Evolutionary conservation across 2,113 vertebrate genomes (phyloP), one percentile per base, ranked within the genome.

Genomic region (Oxyura jamaicensis): DNA sequence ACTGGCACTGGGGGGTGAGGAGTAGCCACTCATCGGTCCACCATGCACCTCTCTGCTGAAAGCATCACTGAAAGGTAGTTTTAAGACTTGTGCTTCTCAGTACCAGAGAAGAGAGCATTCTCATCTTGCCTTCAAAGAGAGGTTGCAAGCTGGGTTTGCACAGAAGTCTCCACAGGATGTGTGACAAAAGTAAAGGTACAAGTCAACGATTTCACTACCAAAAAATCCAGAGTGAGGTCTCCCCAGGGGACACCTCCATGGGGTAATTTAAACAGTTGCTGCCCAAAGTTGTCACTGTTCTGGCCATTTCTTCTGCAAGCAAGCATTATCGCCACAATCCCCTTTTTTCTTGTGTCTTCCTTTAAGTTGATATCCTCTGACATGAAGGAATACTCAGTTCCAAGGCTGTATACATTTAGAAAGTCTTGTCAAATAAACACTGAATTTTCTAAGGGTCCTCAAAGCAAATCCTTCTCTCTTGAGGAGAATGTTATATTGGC

Each of bases 21-120:
- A 77, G 25, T 1, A 58, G 5, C 25, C 48, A 35, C 2, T 4
- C 11, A 10, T 29, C 35, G 41, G 41, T 13, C 1, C 23, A 10
- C n/a, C 23, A 11, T 13, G 14, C 31, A n/a, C 0, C 0, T 26
- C 3, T 39, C n/a, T 91, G 36, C 46, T 63, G 41, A 91, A 36
- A 14, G 35, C 26, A 56, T 6, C 20, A 36, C 6, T 48, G 52
- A 12, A 6, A 81, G 20, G 29, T 26, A 56, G 6, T 22, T 39
- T 58, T 33, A 79, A 33, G 33, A 58, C 39, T 20, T 59, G n/a
- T 20, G 26, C 17, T 69, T 23, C 23, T 16, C 52, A 55, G 62
- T 4, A 7, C 11, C 36, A 28, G 50, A 44, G 28, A 75, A 72
- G 2, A 71, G 5, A 88, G 14, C 15, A 22, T 41, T 72, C 10